Evolutionary conservation across 1,140 invertebrate species (phyloP).

Genomic region (Drosophila lini): DNA sequence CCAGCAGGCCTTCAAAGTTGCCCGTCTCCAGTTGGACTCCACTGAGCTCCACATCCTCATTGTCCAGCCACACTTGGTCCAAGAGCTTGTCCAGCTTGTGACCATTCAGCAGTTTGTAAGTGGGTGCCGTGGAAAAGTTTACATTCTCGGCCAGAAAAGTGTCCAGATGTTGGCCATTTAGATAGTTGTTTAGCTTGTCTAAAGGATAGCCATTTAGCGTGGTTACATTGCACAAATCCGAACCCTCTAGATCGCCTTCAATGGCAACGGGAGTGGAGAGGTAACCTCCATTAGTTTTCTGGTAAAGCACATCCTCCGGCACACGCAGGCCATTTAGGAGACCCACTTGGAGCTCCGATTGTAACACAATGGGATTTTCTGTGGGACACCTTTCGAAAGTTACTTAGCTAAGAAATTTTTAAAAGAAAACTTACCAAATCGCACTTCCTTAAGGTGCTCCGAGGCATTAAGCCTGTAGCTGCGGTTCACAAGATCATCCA

Average conservation of each 20-base stretch:
- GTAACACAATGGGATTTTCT: slow-evolving; percentile 76
- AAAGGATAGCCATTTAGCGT: slow-evolving; percentile 47
- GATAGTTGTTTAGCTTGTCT: slow-evolving; percentile 27
- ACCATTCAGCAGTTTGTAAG: slow-evolving; percentile 59
- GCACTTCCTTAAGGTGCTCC: slow-evolving; percentile 69
- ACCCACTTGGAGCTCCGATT: slow-evolving; percentile 46
- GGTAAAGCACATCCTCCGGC: slow-evolving; percentile 69
- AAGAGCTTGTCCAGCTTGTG: slow-evolving; percentile 52
- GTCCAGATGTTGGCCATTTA: slow-evolving; percentile 12
- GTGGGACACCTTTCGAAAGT: not conserved
- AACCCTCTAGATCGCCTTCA: slow-evolving; percentile 32
- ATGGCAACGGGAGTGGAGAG: slow-evolving; percentile 32
- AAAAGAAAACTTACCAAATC: slow-evolving; percentile 75
- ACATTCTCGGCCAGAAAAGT: slow-evolving; percentile 65
- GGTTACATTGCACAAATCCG: slow-evolving; percentile 45
- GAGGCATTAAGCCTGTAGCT: slow-evolving; percentile 83
- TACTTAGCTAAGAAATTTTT: not conserved
- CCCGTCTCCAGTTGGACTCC: slow-evolving; percentile 43
- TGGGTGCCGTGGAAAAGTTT: slow-evolving; percentile 29
- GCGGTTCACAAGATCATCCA: slow-evolving; percentile 72
- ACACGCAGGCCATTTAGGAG: slow-evolving; percentile 62
- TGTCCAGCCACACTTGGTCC: slow-evolving; percentile 71
- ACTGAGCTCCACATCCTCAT: slow-evolving; percentile 60
- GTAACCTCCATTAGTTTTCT: slow-evolving; percentile 4
- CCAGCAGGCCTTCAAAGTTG: slow-evolving; percentile 65